A percentile compares a stretch with the other conserved stretches of the same genome.
These are phyloP conservation scores for Steinernema feltiae DNA, from an alignment of 1,140 invertebrate genomes.

Conservation along the genomic window DNA sequence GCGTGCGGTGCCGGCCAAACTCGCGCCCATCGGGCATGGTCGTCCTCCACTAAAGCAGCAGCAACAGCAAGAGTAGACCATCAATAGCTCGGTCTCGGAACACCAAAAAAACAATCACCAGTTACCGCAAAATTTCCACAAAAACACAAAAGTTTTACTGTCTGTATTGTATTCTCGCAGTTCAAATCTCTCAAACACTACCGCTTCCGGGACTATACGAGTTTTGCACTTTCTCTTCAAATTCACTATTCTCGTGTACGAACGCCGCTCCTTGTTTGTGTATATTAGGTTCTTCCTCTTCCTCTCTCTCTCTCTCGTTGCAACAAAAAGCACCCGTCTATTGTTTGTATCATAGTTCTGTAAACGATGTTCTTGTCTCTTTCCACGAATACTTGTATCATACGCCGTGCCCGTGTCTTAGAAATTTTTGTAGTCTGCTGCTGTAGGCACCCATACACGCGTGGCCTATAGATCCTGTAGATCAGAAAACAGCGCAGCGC, in stretches of 20 bases:
- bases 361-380: neutral
- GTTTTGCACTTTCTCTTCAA: neutral
- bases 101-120: neutral
- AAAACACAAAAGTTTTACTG: neutral
- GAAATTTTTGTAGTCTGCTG: too few species aligned
- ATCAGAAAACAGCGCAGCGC: too few species aligned
- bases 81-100: neutral
- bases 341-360: conserved; percentile 13
- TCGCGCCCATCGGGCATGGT: conserved; percentile 44
- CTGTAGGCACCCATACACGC: too few species aligned
- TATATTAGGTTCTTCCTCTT: neutral
- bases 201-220: conserved; percentile 10
- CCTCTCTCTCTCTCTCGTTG: neutral
- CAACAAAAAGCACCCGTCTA: neutral
- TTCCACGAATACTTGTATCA: conserved; percentile 13
- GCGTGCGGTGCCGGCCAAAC: conserved; percentile 44
- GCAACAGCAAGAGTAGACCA: neutral
- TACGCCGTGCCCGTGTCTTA: neutral
- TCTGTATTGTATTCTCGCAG: neutral
- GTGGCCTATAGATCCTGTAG: too few species aligned
- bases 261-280: conserved; percentile 4
- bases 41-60: conserved; percentile 23
- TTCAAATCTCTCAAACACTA: conserved; percentile 2
- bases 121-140: neutral
- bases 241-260: neutral